phyloP scores from a whole-genome alignment of 2,888 invertebrate genomes.

The Ophion costatus region DNA sequence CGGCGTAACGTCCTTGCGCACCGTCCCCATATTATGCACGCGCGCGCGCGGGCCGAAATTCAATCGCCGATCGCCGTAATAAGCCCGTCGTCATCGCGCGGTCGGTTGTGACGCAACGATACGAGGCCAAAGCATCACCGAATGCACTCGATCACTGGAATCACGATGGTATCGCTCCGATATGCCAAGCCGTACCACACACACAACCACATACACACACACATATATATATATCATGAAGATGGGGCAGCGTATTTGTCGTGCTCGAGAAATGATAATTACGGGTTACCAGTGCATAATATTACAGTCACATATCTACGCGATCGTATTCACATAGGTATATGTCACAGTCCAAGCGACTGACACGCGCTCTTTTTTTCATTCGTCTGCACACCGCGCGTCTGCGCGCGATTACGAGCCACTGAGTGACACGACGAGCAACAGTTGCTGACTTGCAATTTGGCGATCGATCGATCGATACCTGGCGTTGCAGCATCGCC shows the following conservation, averaged over 20 bases:
- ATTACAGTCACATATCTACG: neutral
- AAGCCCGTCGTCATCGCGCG: neutral
- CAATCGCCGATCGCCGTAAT: neutral
- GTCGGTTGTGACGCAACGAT: neutral
- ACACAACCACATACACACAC: too few relatives aligned
- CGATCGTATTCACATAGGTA: neutral
- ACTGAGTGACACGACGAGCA: neutral
- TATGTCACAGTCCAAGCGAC: neutral
- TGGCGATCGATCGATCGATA: slow-evolving; percentile 17
- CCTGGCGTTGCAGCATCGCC: neutral
- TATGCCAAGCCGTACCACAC: neutral
- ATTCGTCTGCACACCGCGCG: neutral
- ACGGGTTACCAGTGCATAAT: neutral
- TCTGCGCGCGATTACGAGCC: neutral
- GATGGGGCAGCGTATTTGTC: neutral
- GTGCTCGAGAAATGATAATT: neutral
- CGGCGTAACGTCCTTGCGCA: neutral
- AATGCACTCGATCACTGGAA: neutral
- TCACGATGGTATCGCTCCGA: neutral
- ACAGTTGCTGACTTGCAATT: slow-evolving; percentile 55
- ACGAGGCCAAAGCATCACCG: neutral
- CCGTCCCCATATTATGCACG: neutral
- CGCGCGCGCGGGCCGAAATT: neutral
- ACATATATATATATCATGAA: neutral
- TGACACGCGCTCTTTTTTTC: neutral